phyloP scores from a whole-genome alignment of 2,888 invertebrate species.

The Xestobium rufovillosum region DNA sequence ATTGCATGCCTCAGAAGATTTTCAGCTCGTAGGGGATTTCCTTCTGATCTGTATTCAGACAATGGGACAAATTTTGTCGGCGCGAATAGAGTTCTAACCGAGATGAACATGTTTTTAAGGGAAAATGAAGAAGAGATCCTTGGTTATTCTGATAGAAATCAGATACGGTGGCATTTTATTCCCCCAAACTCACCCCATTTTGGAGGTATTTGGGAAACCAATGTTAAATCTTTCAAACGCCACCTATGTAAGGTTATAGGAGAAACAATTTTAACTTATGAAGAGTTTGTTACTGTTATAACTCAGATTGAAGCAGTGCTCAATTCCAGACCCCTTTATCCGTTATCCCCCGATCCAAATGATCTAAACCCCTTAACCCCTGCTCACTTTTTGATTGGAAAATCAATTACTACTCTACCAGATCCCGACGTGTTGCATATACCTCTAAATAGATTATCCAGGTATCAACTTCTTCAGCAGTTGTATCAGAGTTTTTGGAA shows the following conservation, averaged over 20 bases:
- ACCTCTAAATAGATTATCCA: constrained; percentile 4
- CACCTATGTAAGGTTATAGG: neutral
- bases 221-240: constrained; percentile 1
- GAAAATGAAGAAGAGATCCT: neutral
- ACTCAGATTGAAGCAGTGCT: neutral
- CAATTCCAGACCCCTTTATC: no score
- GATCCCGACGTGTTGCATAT: neutral
- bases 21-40: no score
- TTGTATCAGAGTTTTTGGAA: constrained; percentile 4
- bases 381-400: no score
- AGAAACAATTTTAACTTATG: constrained; percentile 3
- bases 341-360: neutral
- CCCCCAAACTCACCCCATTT: neutral
- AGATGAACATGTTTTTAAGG: neutral
- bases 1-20: no score
- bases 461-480: constrained; percentile 3
- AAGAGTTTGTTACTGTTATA: no score
- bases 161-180: neutral
- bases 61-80: no score
- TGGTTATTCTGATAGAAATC: neutral
- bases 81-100: constrained; percentile 1
- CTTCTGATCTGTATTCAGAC: no score
- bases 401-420: neutral
- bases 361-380: no score
- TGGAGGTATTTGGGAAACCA: constrained; percentile 3